Conservation (phyloP, 2,113 vertebrate species). For the Atrichornis clamosus region DNA sequence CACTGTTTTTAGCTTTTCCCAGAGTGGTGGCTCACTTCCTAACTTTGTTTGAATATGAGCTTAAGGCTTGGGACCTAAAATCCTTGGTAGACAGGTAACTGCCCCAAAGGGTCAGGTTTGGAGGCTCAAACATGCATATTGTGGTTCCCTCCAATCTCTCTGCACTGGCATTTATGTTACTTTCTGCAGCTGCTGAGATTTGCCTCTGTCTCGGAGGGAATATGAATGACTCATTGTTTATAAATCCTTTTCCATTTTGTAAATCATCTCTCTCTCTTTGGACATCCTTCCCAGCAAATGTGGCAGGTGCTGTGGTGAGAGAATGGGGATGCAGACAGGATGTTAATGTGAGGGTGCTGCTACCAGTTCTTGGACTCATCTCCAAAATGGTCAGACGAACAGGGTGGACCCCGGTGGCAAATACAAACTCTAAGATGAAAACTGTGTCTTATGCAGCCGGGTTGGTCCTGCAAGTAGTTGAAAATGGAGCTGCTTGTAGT, state of each 20-base stretch:
- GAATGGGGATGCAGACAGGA: not conserved
- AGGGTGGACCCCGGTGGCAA: not conserved
- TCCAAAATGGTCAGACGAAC: not conserved
- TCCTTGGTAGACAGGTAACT: not conserved
- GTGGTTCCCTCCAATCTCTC: not conserved
- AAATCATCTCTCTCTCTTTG: not conserved
- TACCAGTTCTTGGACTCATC: not conserved
- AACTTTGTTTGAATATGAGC: not conserved
- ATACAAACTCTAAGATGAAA: not conserved
- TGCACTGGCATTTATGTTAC: not conserved
- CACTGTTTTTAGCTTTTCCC: not conserved
- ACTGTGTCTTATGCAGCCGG: accelerated
- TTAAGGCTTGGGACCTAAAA: not conserved
- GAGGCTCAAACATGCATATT: not conserved
- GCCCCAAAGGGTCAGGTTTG: not conserved
- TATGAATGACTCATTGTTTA: constrained; percentile 45
- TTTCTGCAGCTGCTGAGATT: not conserved
- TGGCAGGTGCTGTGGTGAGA: not conserved
- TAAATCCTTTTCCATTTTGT: not conserved
- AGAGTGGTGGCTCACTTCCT: not conserved
- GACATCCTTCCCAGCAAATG: not conserved
- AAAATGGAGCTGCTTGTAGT: not conserved
- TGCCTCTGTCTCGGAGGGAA: not conserved
- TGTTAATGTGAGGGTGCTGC: not conserved
- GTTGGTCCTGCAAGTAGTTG: not conserved